Conservation (phyloP, 1,140 invertebrate genomes). For the Drosophila sechellia region DNA sequence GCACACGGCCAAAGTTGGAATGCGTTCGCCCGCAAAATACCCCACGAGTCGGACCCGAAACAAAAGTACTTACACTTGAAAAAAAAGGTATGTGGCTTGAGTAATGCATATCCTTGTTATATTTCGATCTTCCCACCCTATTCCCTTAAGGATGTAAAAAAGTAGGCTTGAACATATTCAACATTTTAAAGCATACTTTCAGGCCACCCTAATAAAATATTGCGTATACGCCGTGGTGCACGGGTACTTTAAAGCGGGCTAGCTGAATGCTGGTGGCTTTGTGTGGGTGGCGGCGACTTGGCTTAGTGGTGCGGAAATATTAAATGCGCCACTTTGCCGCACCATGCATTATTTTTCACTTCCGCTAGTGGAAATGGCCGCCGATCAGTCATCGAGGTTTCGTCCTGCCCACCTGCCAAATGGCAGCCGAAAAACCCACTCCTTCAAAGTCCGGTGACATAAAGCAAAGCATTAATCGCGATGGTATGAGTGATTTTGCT, state of each 20-base stretch:
- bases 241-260: not conserved
- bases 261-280: conserved; percentile 12
- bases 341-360: conserved; percentile 76
- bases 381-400: conserved; percentile 42
- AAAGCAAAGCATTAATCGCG: not conserved
- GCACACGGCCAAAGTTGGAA: conserved; percentile 62
- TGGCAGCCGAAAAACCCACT: too few species aligned
- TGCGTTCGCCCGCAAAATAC: conserved; percentile 56
- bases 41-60: conserved; percentile 26
- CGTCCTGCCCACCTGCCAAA: conserved; percentile 1
- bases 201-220: not conserved
- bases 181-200: too few species aligned
- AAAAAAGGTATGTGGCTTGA: not conserved
- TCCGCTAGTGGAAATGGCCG: conserved; percentile 52
- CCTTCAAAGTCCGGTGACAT: not conserved
- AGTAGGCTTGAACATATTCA: too few species aligned
- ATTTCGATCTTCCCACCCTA: too few species aligned
- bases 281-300: conserved; percentile 7
- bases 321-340: conserved; percentile 77
- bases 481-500: not conserved
- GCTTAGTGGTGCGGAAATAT: conserved; percentile 71
- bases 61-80: conserved; percentile 6
- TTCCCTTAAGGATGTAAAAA: too few species aligned
- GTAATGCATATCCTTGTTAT: too few species aligned
- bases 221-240: conserved; percentile 18